phyloP scores from a whole-genome alignment of 1,140 invertebrate species.

The Drosophila orena region DNA sequence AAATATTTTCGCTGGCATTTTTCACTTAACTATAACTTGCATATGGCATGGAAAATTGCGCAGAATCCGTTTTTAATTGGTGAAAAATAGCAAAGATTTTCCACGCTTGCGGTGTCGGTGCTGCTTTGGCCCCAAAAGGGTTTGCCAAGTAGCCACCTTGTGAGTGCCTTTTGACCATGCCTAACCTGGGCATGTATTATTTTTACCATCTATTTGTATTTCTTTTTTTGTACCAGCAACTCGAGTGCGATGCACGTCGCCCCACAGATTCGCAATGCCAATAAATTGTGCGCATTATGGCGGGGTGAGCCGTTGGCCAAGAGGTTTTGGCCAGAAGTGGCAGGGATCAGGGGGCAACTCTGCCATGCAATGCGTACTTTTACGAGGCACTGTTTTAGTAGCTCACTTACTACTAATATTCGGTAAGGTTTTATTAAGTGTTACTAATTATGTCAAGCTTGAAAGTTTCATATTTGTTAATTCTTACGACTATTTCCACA shows the following conservation, averaged over 20 bases:
- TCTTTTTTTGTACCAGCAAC: conserved; percentile 11
- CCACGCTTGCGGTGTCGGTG: conserved; percentile 45
- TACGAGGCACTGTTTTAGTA: conserved; percentile 15
- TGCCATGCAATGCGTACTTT: conserved; percentile 10
- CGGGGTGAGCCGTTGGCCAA: conserved; percentile 25
- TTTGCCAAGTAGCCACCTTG: conserved; percentile 62
- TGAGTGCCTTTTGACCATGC: conserved; percentile 22
- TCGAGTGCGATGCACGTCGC: conserved; percentile 67
- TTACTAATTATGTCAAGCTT: no score
- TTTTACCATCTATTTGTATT: neutral
- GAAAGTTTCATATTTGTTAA: no score
- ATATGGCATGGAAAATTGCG: conserved; percentile 62
- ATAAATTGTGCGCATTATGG: conserved; percentile 76
- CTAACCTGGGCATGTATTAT: conserved; percentile 1
- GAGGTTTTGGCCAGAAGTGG: conserved; percentile 25
- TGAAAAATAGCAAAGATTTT: conserved; percentile 78
- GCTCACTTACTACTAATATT: no score
- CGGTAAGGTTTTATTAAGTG: no score
- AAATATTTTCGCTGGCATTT: conserved; percentile 56
- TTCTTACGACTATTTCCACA: no score
- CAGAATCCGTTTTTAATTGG: conserved; percentile 82
- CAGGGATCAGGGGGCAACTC: conserved; percentile 30
- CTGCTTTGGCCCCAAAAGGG: conserved; percentile 39
- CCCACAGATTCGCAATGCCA: conserved; percentile 79
- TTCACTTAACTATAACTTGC: conserved; percentile 61